phyloP scores from a whole-genome alignment of 2,113 vertebrate genomes.

The Hippocampus mohnikei region DNA sequence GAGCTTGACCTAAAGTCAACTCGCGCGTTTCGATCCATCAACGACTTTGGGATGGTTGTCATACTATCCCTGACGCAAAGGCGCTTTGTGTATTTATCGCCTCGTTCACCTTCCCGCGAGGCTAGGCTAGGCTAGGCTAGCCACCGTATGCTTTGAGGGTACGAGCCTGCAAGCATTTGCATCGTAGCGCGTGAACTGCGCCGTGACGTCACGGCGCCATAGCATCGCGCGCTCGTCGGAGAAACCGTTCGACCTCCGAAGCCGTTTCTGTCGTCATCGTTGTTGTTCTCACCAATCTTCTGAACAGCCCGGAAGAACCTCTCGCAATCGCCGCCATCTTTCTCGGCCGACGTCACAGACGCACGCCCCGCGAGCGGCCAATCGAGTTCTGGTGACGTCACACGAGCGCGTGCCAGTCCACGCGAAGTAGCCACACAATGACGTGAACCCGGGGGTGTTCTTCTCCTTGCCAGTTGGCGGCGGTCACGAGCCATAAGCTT shows the following conservation, averaged over 20 bases:
- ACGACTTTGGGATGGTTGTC: neutral
- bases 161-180: neutral
- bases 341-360: neutral
- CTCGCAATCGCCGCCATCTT: constrained; percentile 85
- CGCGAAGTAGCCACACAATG: no score
- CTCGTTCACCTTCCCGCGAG: neutral
- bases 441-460: neutral
- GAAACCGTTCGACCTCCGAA: neutral
- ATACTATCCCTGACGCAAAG: neutral
- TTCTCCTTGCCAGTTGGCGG: neutral
- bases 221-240: neutral
- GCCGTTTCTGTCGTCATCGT: neutral
- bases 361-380: constrained; percentile 2
- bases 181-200: neutral
- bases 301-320: constrained; percentile 61
- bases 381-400: neutral
- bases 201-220: neutral
- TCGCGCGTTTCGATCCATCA: neutral
- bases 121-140: neutral
- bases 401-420: neutral
- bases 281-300: constrained; percentile 77
- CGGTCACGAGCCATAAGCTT: neutral
- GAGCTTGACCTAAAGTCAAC: no score
- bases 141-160: neutral
- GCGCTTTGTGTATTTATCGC: neutral